Percentiles rank a stretch among this genome's conserved stretches.
Conservation (phyloP, 92 coral and sea anemone genomes). For the Parazoanthus atlanticus region DNA sequence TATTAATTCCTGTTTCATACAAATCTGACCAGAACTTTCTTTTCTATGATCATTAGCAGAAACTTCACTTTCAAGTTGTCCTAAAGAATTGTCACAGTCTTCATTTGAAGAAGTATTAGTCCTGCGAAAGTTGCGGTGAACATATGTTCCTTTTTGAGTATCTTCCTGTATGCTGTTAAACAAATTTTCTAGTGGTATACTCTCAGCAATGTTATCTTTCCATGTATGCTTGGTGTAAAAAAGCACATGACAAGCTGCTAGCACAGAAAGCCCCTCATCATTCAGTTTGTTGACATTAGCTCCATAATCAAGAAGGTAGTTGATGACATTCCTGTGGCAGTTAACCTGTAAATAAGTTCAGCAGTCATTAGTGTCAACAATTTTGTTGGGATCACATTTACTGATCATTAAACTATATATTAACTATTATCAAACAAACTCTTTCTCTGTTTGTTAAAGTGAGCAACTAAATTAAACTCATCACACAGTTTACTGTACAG, state of each 20-base stretch:
- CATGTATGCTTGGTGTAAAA: slow-evolving; percentile 99
- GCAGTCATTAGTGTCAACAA: not conserved
- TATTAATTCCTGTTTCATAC: not conserved
- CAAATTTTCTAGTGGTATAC: slow-evolving; percentile 77
- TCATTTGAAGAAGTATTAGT: slow-evolving; percentile 24
- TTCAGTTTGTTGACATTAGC: slow-evolving; percentile 96
- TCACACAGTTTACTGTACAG: too few relatives aligned
- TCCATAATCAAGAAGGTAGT: slow-evolving; percentile 94
- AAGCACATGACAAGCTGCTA: slow-evolving; percentile 97
- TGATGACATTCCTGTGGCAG: slow-evolving; percentile 93
- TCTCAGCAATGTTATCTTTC: slow-evolving; percentile 98
- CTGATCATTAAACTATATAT: too few relatives aligned
- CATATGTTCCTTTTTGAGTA: slow-evolving; percentile 75
- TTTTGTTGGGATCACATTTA: too few relatives aligned
- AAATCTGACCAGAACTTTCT: slow-evolving; percentile 1
- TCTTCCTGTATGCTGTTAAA: slow-evolving; percentile 89
- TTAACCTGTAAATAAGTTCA: slow-evolving; percentile 71
- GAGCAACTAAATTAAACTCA: too few relatives aligned
- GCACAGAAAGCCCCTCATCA: slow-evolving; percentile 91
- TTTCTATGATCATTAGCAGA: not conserved
- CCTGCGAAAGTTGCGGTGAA: slow-evolving; percentile 80
- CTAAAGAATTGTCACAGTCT: not conserved
- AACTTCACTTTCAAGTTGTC: not conserved
- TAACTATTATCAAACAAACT: too few relatives aligned
- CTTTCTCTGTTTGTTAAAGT: too few relatives aligned